These are phyloP conservation scores for Aphidius ervi DNA, from an alignment of 1,140 invertebrate genomes.

Conservation along the genomic window DNA sequence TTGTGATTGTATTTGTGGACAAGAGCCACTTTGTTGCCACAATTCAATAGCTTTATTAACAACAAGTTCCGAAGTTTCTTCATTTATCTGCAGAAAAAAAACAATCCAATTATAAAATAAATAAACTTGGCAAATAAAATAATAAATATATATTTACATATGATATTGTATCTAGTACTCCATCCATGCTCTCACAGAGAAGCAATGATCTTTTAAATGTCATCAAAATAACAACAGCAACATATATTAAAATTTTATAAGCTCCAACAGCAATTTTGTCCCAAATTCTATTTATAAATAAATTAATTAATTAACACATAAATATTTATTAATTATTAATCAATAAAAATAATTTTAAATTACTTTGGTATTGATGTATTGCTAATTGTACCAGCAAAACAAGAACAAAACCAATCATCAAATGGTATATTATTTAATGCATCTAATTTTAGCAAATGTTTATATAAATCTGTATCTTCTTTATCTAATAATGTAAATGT, in stretches of 20 bases:
- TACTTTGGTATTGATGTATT: slow-evolving; percentile 74
- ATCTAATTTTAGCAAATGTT: slow-evolving; percentile 58
- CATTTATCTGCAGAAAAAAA: slow-evolving; percentile 59
- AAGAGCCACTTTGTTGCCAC: slow-evolving; percentile 63
- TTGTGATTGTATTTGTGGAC: slow-evolving; percentile 22
- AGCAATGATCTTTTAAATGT: slow-evolving; percentile 64
- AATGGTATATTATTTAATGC: slow-evolving; percentile 61
- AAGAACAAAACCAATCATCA: slow-evolving; percentile 72
- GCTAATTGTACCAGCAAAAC: slow-evolving; percentile 75
- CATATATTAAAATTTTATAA: slow-evolving; percentile 74
- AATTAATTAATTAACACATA: slow-evolving; percentile 14
- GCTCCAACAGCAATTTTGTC: slow-evolving; percentile 84
- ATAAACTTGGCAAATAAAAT: background rate
- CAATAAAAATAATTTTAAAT: slow-evolving; percentile 19
- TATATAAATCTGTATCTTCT: slow-evolving; percentile 66
- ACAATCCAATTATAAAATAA: slow-evolving; percentile 18
- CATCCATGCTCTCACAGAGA: slow-evolving; percentile 57
- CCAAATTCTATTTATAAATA: slow-evolving; percentile 65
- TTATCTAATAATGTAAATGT: slow-evolving; percentile 64
- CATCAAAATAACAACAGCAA: slow-evolving; percentile 68
- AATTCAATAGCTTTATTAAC: slow-evolving; percentile 75
- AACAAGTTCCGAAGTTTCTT: slow-evolving; percentile 70
- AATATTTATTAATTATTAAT: slow-evolving; percentile 1
- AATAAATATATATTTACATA: slow-evolving; percentile 41
- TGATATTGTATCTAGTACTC: slow-evolving; percentile 64